Evolutionary conservation across 2,797 vertebrate genomes (phyloP), one percentile per base, ranked within the genome.

Genomic region (Pygocentrus nattereri): DNA sequence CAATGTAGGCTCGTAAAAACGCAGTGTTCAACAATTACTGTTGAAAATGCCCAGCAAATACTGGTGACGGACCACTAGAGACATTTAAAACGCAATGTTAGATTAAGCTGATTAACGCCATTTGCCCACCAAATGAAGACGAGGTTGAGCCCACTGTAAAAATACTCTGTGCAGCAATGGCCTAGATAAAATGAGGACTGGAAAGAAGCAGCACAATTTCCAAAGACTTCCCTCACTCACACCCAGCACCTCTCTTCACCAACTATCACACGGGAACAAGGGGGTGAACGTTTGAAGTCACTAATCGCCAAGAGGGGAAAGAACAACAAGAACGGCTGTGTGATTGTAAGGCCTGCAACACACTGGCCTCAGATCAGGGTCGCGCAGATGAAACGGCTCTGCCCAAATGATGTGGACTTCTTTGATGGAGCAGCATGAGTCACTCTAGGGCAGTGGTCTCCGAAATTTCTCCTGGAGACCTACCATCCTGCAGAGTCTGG

Each of bases 221-320:
- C 47, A n/a, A n/a, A n/a, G n/a, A n/a, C n/a, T n/a, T 78, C 50
- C 0, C 65, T 64, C 18, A 3, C 62, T 30, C 50, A 62, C 16
- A 18, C 38, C 56, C 49, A 44, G 19, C 47, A 27, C 52, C 52
- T 59, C 41, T 54, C 18, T 12, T 31, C 10, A 10, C 16, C 10
- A 44, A 83, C 62, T 71, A 18, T 87, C 81, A 83, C 83, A 77
- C 21, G 77, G 74, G 84, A 87, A 81, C 18, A 19, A 27, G 34
- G 23, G 62, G 31, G 27, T 64, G 19, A 49, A 64, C 4, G 30
- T 85, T 84, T 87, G 74, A 87, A 84, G 82, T 82, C 68, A 62
- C 65, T 16, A 76, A 71, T 72, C 67, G 47, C 79, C 41, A 27
- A 61, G 56, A 74, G 38, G 54, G 69, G 12, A 72, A 79, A 81